phyloP scores from a whole-genome alignment of 2,888 invertebrate species.

The Cosmia pyralina region DNA sequence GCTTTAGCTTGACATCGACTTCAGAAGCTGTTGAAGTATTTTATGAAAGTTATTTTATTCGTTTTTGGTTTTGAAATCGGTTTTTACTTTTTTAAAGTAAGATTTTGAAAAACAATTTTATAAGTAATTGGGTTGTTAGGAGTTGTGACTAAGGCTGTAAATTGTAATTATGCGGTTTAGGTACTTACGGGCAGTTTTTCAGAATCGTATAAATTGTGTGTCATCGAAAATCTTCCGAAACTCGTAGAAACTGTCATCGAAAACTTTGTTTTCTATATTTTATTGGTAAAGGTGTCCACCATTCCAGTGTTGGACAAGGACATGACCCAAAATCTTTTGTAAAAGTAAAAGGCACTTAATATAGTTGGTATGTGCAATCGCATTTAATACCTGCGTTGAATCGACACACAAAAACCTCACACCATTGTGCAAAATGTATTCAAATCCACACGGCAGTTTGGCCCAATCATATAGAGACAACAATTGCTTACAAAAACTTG shows the following conservation, averaged over 20 bases:
- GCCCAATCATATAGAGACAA: neutral
- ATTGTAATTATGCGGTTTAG: neutral
- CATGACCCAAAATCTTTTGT: neutral
- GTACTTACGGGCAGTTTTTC: too few species aligned
- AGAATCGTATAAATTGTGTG: neutral
- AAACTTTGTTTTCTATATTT: neutral
- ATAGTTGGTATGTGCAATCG: neutral
- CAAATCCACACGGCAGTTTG: slow-evolving; percentile 9
- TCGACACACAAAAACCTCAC: slow-evolving; percentile 3
- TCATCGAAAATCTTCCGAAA: neutral
- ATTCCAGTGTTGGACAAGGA: neutral
- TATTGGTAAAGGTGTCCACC: neutral
- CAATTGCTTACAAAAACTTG: slow-evolving; percentile 30
- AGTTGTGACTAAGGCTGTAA: slow-evolving; percentile 2
- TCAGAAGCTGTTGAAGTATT: too few species aligned
- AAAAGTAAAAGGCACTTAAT: neutral
- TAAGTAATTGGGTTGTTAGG: neutral
- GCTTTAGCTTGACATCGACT: too few species aligned
- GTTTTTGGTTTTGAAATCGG: too few species aligned
- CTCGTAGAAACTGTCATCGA: neutral
- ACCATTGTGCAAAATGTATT: slow-evolving; percentile 10
- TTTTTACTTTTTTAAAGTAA: too few species aligned
- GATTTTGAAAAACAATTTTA: neutral
- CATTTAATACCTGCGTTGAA: slow-evolving; percentile 2
- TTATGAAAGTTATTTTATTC: too few species aligned